Evolutionary conservation across 2,113 vertebrate genomes (phyloP), one percentile per base, ranked within the genome.

Genomic region (Misgurnus anguillicaudatus): DNA sequence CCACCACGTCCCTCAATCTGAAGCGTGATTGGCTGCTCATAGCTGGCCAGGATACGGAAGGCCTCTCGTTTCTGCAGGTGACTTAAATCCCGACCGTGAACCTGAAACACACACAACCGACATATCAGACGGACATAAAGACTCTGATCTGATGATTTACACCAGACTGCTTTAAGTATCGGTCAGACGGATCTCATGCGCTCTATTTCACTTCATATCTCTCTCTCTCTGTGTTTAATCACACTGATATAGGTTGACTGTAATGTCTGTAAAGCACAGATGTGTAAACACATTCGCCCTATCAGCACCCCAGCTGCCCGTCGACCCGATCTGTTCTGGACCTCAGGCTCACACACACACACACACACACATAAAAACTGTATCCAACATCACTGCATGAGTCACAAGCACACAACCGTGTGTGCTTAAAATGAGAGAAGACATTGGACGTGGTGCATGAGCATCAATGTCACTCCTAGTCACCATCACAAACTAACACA

Each of bases 11-110:
- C 86, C 77, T 93, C 92, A 14, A 93, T 89, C 87, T 94, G 93
- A 86, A 94, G 84, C 45, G 92, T 92, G 88, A 92, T 91, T 84
- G 92, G 92, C 83, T 85, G 91, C 80, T 92, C 91, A 61, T 88
- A 92, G 19, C 88, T 89, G 1, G 91, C 89, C 67, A 93, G 87
- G 65, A 93, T 92, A 51, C 90, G 82, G 41, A 93, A 83, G 55
- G 91, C 90, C 72, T 94, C 93, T 4, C 85, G 88, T 48, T 93
- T 91, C 84, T 88, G 91, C 65, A 92, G 85, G 75, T 93, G 87
- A 36, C 87, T 87, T 61, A 92, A 85, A 69, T 90, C 90, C 80
- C 85, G 89, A 72, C 89, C 87, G 77, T 69, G 89, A 53, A 89
- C 77, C 91, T 93, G 60, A 72, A 69, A 21, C 21, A 67, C 38